A percentile compares a stretch with the other conserved stretches of the same genome.
Evolutionary conservation across 2,888 invertebrate genomes (phyloP).

Genomic region (Dryococelus australis): DNA sequence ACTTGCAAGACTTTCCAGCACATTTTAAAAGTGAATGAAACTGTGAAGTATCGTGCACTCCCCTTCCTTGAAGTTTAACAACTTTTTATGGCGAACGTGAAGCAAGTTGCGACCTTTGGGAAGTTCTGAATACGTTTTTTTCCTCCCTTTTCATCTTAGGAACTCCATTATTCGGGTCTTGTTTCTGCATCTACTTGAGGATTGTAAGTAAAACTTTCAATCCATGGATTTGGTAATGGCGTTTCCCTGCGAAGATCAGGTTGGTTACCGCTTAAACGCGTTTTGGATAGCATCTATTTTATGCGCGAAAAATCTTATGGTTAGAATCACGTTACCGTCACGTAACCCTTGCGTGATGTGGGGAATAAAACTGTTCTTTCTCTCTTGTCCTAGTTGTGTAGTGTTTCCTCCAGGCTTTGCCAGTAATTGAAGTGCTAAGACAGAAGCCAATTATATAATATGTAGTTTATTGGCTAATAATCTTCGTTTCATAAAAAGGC

Average conservation of each 20-base stretch:
- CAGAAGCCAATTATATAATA: too few relatives aligned
- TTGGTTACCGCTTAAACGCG: background rate
- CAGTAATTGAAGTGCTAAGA: too few relatives aligned
- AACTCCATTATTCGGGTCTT: background rate
- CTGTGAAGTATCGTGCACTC: background rate
- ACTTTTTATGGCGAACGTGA: background rate
- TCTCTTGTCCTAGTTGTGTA: too few relatives aligned
- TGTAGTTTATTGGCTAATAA: too few relatives aligned
- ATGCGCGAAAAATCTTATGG: too few relatives aligned
- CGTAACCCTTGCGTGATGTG: too few relatives aligned
- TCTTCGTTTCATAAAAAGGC: too few relatives aligned
- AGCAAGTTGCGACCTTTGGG: background rate
- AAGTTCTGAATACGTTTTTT: background rate
- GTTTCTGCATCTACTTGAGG: background rate
- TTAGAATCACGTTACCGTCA: too few relatives aligned
- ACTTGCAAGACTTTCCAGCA: background rate
- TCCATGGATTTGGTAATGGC: background rate
- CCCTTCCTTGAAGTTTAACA: background rate
- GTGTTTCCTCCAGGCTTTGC: too few relatives aligned
- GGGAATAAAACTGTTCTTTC: too few relatives aligned
- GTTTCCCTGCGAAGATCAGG: background rate
- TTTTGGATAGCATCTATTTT: too few relatives aligned
- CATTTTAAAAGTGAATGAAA: background rate
- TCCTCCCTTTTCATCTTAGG: background rate
- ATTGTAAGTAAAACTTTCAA: background rate